Percentiles rank a stretch among this genome's conserved stretches.
These are phyloP conservation scores for Zaprionus nigranus DNA, from an alignment of 1,140 invertebrate genomes.

Conservation along the genomic window DNA sequence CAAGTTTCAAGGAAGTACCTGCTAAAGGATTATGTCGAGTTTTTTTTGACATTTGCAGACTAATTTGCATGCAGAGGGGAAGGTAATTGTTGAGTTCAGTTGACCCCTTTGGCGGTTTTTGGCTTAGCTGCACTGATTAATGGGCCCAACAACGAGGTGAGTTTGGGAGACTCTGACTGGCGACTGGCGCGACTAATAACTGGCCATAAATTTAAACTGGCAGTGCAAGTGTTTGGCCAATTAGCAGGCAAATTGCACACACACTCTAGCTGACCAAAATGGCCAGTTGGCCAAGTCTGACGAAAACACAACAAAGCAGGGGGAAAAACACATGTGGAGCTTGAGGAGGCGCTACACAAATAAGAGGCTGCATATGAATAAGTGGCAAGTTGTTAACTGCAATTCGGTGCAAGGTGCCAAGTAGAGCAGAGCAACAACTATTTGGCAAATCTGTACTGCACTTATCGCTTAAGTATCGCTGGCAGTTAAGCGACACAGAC, in stretches of 20 bases:
- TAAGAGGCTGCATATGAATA: slow-evolving; percentile 57
- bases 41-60: slow-evolving; percentile 9
- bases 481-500: not conserved
- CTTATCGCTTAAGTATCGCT: slow-evolving; percentile 1
- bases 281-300: slow-evolving; percentile 33
- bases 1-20: not conserved
- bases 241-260: slow-evolving; percentile 70
- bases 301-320: slow-evolving; percentile 37
- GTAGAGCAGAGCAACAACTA: slow-evolving; percentile 25
- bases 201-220: slow-evolving; percentile 66
- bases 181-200: slow-evolving; percentile 57
- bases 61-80: slow-evolving; percentile 39
- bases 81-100: slow-evolving; percentile 45
- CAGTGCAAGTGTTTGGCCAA: slow-evolving; percentile 76
- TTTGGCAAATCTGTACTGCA: not conserved
- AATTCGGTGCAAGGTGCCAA: slow-evolving; percentile 58
- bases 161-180: slow-evolving; percentile 15
- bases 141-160: slow-evolving; percentile 59
- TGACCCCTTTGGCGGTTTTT: slow-evolving; percentile 53
- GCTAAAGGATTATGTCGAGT: slow-evolving; percentile 3
- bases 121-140: slow-evolving; percentile 57
- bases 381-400: slow-evolving; percentile 44
- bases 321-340: slow-evolving; percentile 18
- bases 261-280: slow-evolving; percentile 19
- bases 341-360: slow-evolving; percentile 50